Evolutionary conservation across 1,140 invertebrate species (phyloP), one percentile per base, ranked within the genome.

Genomic region (Camponotus pennsylvanicus): DNA sequence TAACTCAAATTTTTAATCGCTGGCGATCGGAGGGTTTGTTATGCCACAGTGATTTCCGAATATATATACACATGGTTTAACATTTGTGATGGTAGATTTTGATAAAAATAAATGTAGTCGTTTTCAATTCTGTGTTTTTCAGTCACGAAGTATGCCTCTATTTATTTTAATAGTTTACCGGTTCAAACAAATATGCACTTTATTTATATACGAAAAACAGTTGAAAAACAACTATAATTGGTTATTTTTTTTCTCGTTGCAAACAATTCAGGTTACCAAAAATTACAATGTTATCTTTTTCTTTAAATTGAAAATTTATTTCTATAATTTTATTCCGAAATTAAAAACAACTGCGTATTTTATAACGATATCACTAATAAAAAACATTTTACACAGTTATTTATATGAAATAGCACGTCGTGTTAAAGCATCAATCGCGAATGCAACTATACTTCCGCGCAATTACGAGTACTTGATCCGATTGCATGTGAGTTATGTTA

Each of bases 31-130:
- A 49, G 45, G 49, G 15, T 64, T 45, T 45, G 18, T 37, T 66
- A 49, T 21, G 3, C 6, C 18, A 45, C 27, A 49, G 40, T 45
- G 63, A 49, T 78, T 64, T 66, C 15, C 27, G 15, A 78, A 64
- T 27, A 34, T 52, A 52, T 40, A 76, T 21, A 42, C 27, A 63
- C 8, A 32, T 6, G 5, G 9, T 3, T 66, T 49, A 42, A n/a
- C 66, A 78, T 78, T 64, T 64, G 45, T 42, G 45, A 78, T 27
- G 40, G n/a, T 42, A 64, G 42, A 66, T 27, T 64, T 5, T 42
- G 42, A 78, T 78, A 78, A 78, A 78, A 78, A 78, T 34, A 78
- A 66, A 78, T 66, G 59, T 49, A 45, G 40, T 78, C 42, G 42
- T 34, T 64, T 78, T 34, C 59, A 27, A n/a, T 66, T 78, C 27